These are phyloP conservation scores for Drosophila punjabiensis DNA, from an alignment of 1,140 invertebrate species.

Conservation along the genomic window DNA sequence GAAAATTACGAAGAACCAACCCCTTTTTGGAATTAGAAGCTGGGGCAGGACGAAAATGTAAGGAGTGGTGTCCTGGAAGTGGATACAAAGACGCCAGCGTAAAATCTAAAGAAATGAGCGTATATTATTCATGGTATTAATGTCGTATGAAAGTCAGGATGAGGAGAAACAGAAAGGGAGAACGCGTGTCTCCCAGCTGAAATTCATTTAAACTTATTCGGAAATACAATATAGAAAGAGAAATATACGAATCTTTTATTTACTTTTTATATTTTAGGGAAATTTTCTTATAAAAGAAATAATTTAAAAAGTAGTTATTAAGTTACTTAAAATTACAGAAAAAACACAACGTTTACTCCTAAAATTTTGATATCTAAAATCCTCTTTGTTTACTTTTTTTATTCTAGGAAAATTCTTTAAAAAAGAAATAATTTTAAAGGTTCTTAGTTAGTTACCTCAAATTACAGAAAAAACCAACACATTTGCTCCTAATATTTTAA, in stretches of 20 bases:
- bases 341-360: no score
- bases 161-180: background rate
- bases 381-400: no score
- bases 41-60: conserved; percentile 14
- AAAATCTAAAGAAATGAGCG: conserved; percentile 77
- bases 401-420: background rate
- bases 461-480: background rate
- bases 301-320: no score
- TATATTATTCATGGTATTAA: conserved; percentile 83
- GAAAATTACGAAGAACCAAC: conserved; percentile 75
- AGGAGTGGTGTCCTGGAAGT: conserved; percentile 3
- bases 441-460: background rate
- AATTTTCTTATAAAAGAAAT: no score
- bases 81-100: conserved; percentile 32
- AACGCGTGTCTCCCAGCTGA: background rate
- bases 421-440: background rate
- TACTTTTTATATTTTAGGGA: no score
- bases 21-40: conserved; percentile 71
- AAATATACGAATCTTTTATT: no score
- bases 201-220: background rate
- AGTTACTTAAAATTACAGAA: no score
- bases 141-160: conserved; percentile 44
- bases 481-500: background rate
- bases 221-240: background rate
- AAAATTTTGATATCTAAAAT: no score